Conservation (phyloP, 2,113 vertebrate species). For the Psilopogon haemacephalus region DNA sequence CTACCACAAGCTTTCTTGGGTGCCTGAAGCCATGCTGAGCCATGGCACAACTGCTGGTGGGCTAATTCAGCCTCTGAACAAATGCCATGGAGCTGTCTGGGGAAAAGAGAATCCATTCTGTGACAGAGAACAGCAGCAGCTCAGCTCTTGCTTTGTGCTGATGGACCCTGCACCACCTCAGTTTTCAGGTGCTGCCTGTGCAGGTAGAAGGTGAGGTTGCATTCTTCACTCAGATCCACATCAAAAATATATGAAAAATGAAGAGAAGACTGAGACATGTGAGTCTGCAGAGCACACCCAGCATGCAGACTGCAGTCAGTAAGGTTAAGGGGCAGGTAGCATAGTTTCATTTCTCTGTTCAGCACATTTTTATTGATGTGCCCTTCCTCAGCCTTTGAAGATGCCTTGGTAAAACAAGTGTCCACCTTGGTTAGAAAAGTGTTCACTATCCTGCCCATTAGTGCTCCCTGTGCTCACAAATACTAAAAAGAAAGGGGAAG, state of each 20-base stretch:
- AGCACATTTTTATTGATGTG: background rate
- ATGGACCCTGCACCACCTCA: fast-evolving
- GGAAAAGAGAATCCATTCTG: background rate
- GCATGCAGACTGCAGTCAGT: background rate
- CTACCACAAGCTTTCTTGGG: background rate
- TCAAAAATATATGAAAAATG: background rate
- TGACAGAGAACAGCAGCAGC: background rate
- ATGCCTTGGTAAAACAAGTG: background rate
- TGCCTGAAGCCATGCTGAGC: background rate
- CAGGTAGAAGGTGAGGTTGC: background rate
- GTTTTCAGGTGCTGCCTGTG: background rate
- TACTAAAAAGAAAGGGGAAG: background rate
- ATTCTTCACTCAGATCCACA: background rate
- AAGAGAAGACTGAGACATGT: background rate
- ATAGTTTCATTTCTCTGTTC: background rate
- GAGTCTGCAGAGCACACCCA: background rate
- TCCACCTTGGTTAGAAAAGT: background rate
- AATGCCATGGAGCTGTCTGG: background rate
- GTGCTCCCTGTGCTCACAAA: background rate
- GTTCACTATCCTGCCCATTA: background rate
- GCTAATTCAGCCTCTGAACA: background rate
- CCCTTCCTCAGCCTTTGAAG: background rate
- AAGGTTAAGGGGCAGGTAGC: background rate
- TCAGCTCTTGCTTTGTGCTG: background rate
- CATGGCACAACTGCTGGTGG: background rate